Evolutionary conservation across 2,113 vertebrate genomes (phyloP).

Genomic region (Bombycilla garrulus): DNA sequence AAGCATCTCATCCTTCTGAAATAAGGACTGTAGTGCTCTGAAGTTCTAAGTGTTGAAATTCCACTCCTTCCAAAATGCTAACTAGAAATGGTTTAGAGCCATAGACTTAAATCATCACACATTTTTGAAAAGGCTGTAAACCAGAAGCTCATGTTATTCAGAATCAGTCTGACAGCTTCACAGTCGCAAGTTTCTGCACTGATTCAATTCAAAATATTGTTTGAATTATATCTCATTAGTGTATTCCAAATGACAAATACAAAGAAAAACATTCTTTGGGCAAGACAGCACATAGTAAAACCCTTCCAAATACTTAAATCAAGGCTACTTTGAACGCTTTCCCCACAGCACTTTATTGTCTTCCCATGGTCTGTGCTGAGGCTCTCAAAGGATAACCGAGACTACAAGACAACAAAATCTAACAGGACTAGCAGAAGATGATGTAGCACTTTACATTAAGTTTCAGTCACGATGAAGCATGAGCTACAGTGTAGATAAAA

Average conservation of each 20-base stretch:
- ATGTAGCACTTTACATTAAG: neutral
- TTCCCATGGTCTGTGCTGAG: neutral
- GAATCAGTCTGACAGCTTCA: slow-evolving; percentile 28
- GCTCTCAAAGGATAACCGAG: neutral
- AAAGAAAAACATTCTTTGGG: neutral
- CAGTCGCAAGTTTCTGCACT: neutral
- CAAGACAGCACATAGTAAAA: neutral
- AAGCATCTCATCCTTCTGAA: neutral
- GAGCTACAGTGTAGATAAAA: neutral
- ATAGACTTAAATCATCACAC: neutral
- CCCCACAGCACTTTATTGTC: neutral
- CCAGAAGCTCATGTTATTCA: slow-evolving; percentile 40
- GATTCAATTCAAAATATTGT: slow-evolving; percentile 43
- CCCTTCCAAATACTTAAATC: neutral
- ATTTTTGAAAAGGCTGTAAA: neutral
- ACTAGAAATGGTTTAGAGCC: neutral
- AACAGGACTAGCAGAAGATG: neutral
- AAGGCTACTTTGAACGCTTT: neutral
- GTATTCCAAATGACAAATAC: slow-evolving; percentile 13
- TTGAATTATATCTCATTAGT: neutral
- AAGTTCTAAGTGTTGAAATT: neutral
- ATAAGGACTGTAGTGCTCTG: neutral
- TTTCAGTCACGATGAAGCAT: neutral
- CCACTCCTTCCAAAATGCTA: neutral
- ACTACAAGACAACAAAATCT: neutral